These are phyloP conservation scores for Suricata suricatta DNA, from an alignment of 2,113 vertebrate species.

Conservation along the genomic window DNA sequence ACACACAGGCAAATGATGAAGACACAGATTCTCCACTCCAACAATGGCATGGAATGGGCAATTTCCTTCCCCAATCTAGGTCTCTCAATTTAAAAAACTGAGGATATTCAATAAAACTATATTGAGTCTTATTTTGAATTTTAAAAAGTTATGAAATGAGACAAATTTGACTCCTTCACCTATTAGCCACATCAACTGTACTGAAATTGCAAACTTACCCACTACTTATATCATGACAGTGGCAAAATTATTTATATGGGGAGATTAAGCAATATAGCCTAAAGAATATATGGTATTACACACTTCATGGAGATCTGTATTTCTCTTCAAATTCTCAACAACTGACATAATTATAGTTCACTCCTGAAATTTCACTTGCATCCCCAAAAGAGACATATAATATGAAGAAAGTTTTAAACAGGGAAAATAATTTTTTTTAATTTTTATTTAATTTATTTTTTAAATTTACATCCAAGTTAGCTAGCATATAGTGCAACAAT, in stretches of 20 bases:
- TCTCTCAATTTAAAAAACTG: background rate
- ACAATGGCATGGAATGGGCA: background rate
- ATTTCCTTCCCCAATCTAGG: background rate
- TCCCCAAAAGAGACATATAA: background rate
- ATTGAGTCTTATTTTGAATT: conserved; percentile 11
- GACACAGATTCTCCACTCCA: background rate
- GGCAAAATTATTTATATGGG: conserved; percentile 27
- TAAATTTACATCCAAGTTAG: no score
- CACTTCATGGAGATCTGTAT: background rate
- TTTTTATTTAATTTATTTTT: no score
- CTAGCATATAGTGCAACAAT: no score
- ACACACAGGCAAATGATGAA: background rate
- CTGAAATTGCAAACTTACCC: conserved; percentile 29
- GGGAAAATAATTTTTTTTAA: no score
- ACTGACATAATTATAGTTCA: conserved; percentile 16
- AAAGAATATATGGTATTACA: background rate
- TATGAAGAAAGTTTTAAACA: background rate
- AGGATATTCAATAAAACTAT: background rate
- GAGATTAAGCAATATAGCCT: background rate
- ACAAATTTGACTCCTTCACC: background rate
- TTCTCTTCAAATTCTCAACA: conserved; percentile 40
- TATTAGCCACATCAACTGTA: background rate
- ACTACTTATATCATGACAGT: background rate
- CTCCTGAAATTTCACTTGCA: background rate
- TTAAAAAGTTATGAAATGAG: conserved; percentile 5